Evolutionary conservation across 2,113 vertebrate species (phyloP).

Genomic region (Calyptomena viridis): DNA sequence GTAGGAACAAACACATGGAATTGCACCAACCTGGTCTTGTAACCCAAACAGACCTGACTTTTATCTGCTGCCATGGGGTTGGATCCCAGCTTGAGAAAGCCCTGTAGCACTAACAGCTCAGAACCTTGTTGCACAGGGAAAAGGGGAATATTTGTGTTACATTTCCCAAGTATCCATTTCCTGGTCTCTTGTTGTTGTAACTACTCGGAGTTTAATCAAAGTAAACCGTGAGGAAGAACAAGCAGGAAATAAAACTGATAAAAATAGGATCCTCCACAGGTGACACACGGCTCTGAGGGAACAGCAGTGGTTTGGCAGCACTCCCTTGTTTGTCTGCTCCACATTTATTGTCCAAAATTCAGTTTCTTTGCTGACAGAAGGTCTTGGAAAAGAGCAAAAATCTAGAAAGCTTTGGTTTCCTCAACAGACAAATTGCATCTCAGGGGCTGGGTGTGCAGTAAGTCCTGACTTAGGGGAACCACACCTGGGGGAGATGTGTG

Average conservation of each 20-base stretch:
- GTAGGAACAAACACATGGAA: background rate
- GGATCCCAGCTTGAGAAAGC: background rate
- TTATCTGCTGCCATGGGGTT: background rate
- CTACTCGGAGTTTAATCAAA: background rate
- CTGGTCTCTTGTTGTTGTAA: background rate
- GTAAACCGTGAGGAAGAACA: background rate
- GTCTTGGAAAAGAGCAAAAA: background rate
- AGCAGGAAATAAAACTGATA: background rate
- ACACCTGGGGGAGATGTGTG: rapidly evolving
- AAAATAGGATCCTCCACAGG: background rate
- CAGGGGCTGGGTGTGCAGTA: background rate
- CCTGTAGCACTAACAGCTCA: background rate
- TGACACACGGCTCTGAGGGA: background rate
- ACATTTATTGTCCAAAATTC: background rate
- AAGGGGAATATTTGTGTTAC: background rate
- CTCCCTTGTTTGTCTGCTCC: background rate
- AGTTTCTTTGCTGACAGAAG: background rate
- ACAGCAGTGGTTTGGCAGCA: background rate
- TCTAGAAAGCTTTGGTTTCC: background rate
- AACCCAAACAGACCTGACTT: background rate
- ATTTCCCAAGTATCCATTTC: background rate
- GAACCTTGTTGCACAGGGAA: background rate
- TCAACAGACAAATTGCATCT: background rate
- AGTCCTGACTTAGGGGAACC: background rate
- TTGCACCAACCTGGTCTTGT: background rate